Conservation (phyloP, 2,113 vertebrate species). For the Pseudopodoces humilis region DNA sequence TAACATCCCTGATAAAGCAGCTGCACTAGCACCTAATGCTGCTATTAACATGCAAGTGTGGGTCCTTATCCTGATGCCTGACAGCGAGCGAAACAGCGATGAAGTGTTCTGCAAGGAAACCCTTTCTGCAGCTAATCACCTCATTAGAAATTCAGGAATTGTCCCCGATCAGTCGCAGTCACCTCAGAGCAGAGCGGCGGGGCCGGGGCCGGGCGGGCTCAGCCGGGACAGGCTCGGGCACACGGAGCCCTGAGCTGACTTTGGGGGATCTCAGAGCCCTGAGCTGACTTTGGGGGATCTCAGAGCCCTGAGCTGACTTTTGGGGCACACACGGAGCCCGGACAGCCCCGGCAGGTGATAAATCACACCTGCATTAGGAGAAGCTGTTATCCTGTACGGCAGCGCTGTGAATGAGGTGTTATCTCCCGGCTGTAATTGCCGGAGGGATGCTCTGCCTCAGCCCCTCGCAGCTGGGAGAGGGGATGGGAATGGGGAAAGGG, state of each 20-base stretch:
- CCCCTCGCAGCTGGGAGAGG: neutral
- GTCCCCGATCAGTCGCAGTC: neutral
- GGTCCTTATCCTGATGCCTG: neutral
- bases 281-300: neutral
- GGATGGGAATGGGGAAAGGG: neutral
- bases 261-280: neutral
- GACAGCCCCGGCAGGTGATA: neutral
- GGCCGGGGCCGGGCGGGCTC: neutral
- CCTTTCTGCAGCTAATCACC: neutral
- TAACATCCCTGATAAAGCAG: neutral
- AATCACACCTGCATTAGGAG: neutral
- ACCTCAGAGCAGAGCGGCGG: neutral
- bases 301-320: too few species aligned
- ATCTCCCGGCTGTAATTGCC: neutral
- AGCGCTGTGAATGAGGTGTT: neutral
- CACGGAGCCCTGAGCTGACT: accelerated
- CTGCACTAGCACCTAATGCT: neutral
- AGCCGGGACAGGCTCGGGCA: neutral
- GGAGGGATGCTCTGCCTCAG: neutral
- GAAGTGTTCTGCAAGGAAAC: conserved; percentile 4
- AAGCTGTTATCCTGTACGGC: neutral
- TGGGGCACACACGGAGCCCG: too few species aligned
- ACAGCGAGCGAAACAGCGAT: neutral
- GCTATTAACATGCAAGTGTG: neutral
- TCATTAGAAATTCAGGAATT: neutral